Percentiles rank a stretch among this genome's conserved stretches.
phyloP scores from a whole-genome alignment of 2,113 vertebrate species.

The Silurus asotus region DNA sequence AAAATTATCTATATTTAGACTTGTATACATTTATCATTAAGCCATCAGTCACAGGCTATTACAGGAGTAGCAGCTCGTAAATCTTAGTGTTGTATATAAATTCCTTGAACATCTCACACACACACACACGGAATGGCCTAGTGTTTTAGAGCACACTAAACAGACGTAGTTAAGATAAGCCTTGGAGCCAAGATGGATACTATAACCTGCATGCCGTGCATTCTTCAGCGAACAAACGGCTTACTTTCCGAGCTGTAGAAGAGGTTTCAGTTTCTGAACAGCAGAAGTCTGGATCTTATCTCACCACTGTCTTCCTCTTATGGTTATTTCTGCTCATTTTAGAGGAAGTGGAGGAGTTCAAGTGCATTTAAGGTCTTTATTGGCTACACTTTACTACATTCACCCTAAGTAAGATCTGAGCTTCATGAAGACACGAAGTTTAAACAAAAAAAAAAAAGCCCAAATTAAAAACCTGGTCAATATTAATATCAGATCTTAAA shows the following conservation, averaged over 20 bases:
- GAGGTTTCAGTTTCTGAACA: slow-evolving; percentile 5
- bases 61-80: not conserved
- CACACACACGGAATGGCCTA: not conserved
- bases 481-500: too few relatives aligned
- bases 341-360: not conserved
- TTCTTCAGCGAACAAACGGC: slow-evolving; percentile 45
- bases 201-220: slow-evolving; percentile 40
- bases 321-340: slow-evolving; percentile 18
- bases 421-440: not conserved
- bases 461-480: too few relatives aligned
- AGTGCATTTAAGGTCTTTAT: not conserved
- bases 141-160: slow-evolving; percentile 21
- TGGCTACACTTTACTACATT: not conserved
- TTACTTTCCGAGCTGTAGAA: slow-evolving; percentile 47
- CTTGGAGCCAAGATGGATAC: slow-evolving; percentile 15
- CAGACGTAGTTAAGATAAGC: slow-evolving; percentile 7
- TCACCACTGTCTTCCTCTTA: not conserved
- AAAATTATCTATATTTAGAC: too few relatives aligned
- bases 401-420: not conserved
- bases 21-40: not conserved
- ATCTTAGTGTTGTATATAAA: not conserved
- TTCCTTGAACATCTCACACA: not conserved
- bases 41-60: not conserved
- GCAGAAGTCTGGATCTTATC: slow-evolving; percentile 23
- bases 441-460: too few relatives aligned